Evolutionary conservation across 2,797 vertebrate genomes (phyloP).

Genomic region (Falco biarmicus): DNA sequence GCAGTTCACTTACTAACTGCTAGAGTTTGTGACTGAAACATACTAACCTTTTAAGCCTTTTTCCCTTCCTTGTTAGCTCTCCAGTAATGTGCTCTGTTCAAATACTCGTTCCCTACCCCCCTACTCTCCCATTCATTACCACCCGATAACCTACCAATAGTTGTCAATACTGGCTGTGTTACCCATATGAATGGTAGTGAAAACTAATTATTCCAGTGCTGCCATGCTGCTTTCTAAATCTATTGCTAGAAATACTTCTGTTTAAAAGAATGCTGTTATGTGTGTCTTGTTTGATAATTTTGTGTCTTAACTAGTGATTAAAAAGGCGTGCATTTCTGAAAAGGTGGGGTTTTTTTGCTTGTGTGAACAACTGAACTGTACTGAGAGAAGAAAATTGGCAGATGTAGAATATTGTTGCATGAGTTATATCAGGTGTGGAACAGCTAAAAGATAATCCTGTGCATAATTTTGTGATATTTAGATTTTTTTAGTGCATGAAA

Average conservation of each 20-base stretch:
- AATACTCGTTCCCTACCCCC: neutral
- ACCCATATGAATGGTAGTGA: neutral
- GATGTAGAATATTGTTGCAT: neutral
- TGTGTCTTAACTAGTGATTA: neutral
- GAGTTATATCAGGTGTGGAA: neutral
- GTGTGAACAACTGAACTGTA: neutral
- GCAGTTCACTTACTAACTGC: neutral
- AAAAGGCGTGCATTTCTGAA: neutral
- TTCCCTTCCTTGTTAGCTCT: neutral
- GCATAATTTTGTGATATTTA: neutral
- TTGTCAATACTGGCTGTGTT: neutral
- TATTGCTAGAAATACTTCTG: neutral
- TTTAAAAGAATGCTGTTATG: neutral
- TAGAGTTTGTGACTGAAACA: neutral
- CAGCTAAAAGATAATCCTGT: neutral
- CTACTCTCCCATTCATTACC: neutral
- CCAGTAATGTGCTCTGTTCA: neutral
- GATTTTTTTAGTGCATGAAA: neutral
- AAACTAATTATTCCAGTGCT: neutral
- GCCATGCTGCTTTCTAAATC: neutral
- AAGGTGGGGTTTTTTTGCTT: neutral
- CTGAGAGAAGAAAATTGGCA: neutral
- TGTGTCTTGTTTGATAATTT: neutral
- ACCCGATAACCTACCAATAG: neutral
- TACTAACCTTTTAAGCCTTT: neutral